Base-by-base conservation (phyloP, 1,140 invertebrate genomes). In the Drosophila lini region DNA sequence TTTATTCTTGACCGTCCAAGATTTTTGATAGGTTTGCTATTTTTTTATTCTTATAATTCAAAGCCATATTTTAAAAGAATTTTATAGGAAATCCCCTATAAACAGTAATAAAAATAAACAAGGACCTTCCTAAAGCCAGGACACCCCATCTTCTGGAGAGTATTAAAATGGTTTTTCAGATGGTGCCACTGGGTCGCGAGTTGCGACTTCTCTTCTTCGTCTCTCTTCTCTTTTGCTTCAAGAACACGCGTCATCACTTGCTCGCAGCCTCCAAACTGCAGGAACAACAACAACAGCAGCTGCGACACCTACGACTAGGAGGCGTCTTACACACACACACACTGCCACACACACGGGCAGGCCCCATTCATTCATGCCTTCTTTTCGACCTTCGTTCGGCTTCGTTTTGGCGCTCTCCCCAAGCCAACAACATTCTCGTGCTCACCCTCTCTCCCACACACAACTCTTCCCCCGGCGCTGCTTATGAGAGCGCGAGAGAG, bases 351-450 rank as follows among this genome's bases (percentile, higher is more conserved):
- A 44, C 19, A 44, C 36, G 41, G 62, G 67, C 65, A 48, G 41
- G 48, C 58, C 73, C 61, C 55, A 69, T 86, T 82, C 83, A 86
- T 86, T 86, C 83, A 86, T 86, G 84, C 68, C 84, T 80, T 86
- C 71, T 86, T 86, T 77, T 82, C 84, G 80, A 88, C 84, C 83
- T 86, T 88, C 83, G 68, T 34, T 58, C 63, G 47, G 62, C 58
- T 50, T 50, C 32, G 32, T 53, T 53, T 53, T 53, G 57, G 57
- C 25, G 61, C 64, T 59, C 62, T 53, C 56, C 44, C 40, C 50
- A 52, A 15, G 38, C 52, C 60, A 36, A 22, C 38, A 40, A n/a
- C 15, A 40, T 7, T 3, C 36, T 4, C 7, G 1, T 13, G n/a
- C 55, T 48, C 68, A 59, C 44, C 36, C 58, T 53, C 65, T 50